These are phyloP conservation scores for Hydrolagus colliei DNA, from an alignment of 2,797 vertebrate species.

Conservation along the genomic window DNA sequence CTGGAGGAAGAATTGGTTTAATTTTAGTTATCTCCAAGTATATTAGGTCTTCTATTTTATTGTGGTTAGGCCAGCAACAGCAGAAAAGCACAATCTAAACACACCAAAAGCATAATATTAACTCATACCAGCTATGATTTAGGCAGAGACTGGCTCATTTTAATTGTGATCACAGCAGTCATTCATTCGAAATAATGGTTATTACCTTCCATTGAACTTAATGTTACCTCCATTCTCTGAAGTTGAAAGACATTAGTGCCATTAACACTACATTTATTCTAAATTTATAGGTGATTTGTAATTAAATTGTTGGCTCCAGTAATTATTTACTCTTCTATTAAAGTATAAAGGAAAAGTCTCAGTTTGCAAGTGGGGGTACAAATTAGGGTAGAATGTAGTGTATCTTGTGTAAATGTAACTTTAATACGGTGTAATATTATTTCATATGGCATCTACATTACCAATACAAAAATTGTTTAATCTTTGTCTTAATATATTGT, in stretches of 20 bases:
- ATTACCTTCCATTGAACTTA: not conserved
- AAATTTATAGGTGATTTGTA: conserved; percentile 16
- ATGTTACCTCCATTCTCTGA: not conserved
- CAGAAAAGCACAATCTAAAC: too few relatives aligned
- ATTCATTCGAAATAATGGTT: not conserved
- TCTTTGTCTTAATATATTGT: too few relatives aligned
- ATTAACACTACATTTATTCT: conserved; percentile 8
- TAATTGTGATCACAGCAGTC: not conserved
- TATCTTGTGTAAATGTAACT: not conserved
- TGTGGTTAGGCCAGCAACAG: too few relatives aligned
- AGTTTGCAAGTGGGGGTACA: not conserved
- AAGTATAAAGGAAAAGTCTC: not conserved
- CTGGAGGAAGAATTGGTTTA: too few relatives aligned
- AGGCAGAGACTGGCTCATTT: not conserved
- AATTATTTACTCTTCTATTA: not conserved
- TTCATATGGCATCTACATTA: not conserved
- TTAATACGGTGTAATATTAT: not conserved
- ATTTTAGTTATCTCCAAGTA: too few relatives aligned
- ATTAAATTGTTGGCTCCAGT: not conserved
- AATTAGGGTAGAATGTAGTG: not conserved
- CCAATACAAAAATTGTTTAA: not conserved
- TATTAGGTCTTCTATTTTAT: too few relatives aligned
- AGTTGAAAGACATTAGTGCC: not conserved
- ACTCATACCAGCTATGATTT: not conserved
- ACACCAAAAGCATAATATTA: not conserved